These are phyloP conservation scores for Triplophysa bombifrons DNA, from an alignment of 2,797 vertebrate genomes.

Conservation along the genomic window DNA sequence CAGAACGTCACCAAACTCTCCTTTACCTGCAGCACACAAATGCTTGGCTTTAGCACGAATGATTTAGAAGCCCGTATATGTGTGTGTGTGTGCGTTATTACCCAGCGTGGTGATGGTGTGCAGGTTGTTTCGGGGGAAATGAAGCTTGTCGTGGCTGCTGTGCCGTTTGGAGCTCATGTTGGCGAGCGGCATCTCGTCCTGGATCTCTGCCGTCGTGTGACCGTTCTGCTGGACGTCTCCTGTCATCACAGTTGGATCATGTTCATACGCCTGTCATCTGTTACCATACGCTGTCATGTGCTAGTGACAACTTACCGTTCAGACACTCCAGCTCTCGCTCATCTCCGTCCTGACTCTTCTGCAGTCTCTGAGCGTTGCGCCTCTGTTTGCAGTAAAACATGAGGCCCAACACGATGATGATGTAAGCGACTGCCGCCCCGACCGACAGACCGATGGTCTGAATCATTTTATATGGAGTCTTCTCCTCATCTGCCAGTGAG, in stretches of 20 bases:
- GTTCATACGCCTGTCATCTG: background rate
- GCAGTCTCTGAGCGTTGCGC: constrained; percentile 81
- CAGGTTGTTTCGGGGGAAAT: constrained; percentile 78
- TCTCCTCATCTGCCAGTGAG: constrained; percentile 69
- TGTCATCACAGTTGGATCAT: background rate
- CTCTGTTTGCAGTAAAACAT: constrained; percentile 93
- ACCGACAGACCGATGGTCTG: constrained; percentile 88
- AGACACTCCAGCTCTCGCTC: constrained; percentile 86
- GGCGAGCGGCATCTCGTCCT: constrained; percentile 84
- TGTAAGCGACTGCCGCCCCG: constrained; percentile 87
- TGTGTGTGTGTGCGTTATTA: constrained; percentile 53
- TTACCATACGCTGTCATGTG: background rate
- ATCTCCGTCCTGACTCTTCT: constrained; percentile 80
- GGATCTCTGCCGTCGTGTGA: constrained; percentile 83
- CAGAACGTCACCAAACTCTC: constrained; percentile 88
- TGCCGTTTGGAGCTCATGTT: constrained; percentile 79
- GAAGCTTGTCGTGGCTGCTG: constrained; percentile 80
- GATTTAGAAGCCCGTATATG: too few species aligned
- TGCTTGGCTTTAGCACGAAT: background rate
- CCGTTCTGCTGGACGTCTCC: constrained; percentile 77
- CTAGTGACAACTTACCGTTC: constrained; percentile 74
- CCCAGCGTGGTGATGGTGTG: constrained; percentile 85
- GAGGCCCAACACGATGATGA: constrained; percentile 87
- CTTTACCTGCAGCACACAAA: constrained; percentile 72
- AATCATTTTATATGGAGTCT: constrained; percentile 88